Base-by-base conservation (phyloP, 2,888 invertebrate species). In the Margaritifera margaritifera region DNA sequence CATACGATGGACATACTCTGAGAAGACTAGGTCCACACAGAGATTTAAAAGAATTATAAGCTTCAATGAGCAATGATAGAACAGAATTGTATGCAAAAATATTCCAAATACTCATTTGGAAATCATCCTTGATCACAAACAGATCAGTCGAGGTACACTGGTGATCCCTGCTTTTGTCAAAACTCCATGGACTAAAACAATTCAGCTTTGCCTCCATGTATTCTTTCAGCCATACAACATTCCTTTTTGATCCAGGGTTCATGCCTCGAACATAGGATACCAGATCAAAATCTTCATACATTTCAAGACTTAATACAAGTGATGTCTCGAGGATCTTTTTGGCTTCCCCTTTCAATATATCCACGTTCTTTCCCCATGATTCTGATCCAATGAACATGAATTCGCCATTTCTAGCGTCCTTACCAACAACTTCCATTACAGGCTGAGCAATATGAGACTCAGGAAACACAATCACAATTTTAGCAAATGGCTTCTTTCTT, bases 351-450 rank as follows among this genome's bases (percentile, higher is more conserved):
- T 57, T 15, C 11, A 77, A n/a, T 2, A 73, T 31, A 15, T 69
- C 64, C 1, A 19, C 20, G 22, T 64, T 70, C 20, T 58, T 66
- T 50, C 70, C 69, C 74, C 73, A 78, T 20, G 75, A 65, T 54
- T 74, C 74, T 2, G 79, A 79, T 11, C 75, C 79, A 52, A 79
- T 74, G 27, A 78, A 77, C 15, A 79, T 31, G 31, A 77, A 79
- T 20, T 77, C 72, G 4, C 75, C 77, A 22, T 56, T 62, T 1
- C 62, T 25, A 53, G 72, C 64, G 25, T 59, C 27, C 20, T 51
- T 50, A 11, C 60, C 50, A 1, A 78, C 19, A 24, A 55, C 62
- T 2, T 25, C 3, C 25, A 74, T 61, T 0, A 74, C 54, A 11
- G 53, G 61, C 18, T 52, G 15, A 6, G 73, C 42, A 6, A 69